phyloP scores from a whole-genome alignment of 2,113 vertebrate species.

The Perognathus longimembris region DNA sequence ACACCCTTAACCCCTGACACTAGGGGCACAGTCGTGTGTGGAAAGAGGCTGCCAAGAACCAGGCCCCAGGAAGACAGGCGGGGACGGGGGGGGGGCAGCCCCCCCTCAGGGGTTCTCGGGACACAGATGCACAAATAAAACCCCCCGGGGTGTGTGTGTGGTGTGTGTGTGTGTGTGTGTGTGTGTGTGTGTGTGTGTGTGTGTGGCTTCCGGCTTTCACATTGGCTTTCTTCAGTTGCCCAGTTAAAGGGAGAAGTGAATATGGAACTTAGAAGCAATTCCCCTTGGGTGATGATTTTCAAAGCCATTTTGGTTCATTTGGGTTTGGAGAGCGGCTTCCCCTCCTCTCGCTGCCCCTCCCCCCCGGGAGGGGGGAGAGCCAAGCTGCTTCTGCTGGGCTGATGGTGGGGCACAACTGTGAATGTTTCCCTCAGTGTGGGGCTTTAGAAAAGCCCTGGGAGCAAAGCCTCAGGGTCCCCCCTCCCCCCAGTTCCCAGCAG shows the following conservation, averaged over 20 bases:
- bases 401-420: not conserved
- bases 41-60: too few species aligned
- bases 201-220: conserved; percentile 55
- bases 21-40: too few species aligned
- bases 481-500: too few species aligned
- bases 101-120: not conserved
- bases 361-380: too few species aligned
- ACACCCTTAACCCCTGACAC: too few species aligned
- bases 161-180: too few species aligned
- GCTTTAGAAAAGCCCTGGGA: not conserved
- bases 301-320: conserved; percentile 66
- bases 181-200: too few species aligned
- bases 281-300: conserved; percentile 55
- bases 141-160: not conserved
- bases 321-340: conserved; percentile 27
- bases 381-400: conserved; percentile 56
- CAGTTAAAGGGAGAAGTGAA: conserved; percentile 78
- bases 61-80: too few species aligned
- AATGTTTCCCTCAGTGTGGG: not conserved
- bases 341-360: too few species aligned
- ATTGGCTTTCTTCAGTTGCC: conserved; percentile 68
- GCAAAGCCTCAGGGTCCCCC: too few species aligned
- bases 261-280: conserved; percentile 52
- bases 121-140: fast-evolving
- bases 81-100: too few species aligned